Evolutionary conservation across 35 echinoderm and acorn worm species (phyloP).

Genomic region (Hemicentrotus pulcherrimus): DNA sequence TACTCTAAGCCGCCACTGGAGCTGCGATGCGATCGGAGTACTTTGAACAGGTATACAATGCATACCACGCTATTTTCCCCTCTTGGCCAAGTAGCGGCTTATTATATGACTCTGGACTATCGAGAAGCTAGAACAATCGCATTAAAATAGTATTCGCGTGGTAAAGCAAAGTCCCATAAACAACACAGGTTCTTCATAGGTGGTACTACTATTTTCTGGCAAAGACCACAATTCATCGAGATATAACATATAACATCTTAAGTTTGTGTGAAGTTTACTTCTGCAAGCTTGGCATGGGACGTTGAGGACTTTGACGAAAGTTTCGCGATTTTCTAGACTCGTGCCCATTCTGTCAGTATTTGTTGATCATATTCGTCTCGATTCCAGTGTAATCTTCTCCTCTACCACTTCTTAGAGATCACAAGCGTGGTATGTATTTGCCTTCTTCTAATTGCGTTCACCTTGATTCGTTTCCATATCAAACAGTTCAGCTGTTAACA

Average conservation of each 20-base stretch:
- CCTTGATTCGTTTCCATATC: too few species aligned
- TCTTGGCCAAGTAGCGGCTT: not conserved
- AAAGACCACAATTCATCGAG: not conserved
- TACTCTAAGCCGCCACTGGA: not conserved
- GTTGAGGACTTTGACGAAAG: not conserved
- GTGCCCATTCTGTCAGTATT: not conserved
- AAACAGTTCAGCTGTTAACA: too few species aligned
- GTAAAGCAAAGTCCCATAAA: not conserved
- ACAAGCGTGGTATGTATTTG: not conserved
- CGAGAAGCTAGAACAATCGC: not conserved
- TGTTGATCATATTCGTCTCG: not conserved
- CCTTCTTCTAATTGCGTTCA: not conserved
- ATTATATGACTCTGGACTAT: not conserved
- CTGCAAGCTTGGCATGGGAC: not conserved
- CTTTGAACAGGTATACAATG: not conserved
- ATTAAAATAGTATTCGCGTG: constrained; percentile 21
- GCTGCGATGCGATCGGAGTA: not conserved
- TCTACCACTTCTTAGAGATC: not conserved
- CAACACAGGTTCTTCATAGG: not conserved
- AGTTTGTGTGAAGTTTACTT: not conserved
- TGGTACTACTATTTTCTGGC: not conserved
- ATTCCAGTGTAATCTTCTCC: not conserved
- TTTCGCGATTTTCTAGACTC: not conserved
- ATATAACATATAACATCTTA: not conserved
- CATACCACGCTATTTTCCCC: not conserved